These are phyloP conservation scores for Amiota communis DNA, from an alignment of 2,888 invertebrate species.

Conservation along the genomic window DNA sequence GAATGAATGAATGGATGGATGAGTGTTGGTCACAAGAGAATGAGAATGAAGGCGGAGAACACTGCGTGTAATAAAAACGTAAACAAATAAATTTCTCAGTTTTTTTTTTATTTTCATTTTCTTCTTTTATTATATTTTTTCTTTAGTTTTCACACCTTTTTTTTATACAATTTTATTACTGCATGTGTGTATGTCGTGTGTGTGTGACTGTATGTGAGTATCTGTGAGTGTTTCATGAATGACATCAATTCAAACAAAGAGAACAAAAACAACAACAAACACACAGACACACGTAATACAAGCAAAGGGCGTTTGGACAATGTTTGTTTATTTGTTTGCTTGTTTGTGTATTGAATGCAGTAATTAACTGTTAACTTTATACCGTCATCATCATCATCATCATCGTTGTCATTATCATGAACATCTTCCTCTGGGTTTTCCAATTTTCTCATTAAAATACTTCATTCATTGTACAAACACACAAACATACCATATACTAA, in stretches of 20 bases:
- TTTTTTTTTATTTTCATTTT: slow-evolving; percentile 49
- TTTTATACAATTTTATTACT: no score
- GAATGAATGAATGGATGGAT: not conserved
- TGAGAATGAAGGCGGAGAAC: slow-evolving; percentile 8
- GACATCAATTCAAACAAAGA: slow-evolving; percentile 15
- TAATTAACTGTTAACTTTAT: slow-evolving; percentile 17
- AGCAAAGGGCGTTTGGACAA: slow-evolving; percentile 7
- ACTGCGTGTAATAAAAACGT: slow-evolving; percentile 47
- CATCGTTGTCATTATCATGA: not conserved
- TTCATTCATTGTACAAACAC: no score
- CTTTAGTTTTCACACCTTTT: not conserved
- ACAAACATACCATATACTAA: not conserved
- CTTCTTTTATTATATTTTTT: slow-evolving; percentile 39
- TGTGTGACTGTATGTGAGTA: slow-evolving; percentile 6
- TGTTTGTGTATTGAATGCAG: not conserved
- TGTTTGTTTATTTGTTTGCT: slow-evolving; percentile 15
- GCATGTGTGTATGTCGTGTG: not conserved
- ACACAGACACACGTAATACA: not conserved
- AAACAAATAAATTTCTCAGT: slow-evolving; percentile 58
- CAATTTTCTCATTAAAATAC: not conserved
- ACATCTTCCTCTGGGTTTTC: slow-evolving; percentile 3
- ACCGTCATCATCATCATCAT: not conserved
- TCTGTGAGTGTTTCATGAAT: slow-evolving; percentile 21
- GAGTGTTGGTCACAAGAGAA: not conserved
- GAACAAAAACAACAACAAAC: not conserved